Conservation (phyloP, 2,113 vertebrate species). For the Planiliza haematocheilus region DNA sequence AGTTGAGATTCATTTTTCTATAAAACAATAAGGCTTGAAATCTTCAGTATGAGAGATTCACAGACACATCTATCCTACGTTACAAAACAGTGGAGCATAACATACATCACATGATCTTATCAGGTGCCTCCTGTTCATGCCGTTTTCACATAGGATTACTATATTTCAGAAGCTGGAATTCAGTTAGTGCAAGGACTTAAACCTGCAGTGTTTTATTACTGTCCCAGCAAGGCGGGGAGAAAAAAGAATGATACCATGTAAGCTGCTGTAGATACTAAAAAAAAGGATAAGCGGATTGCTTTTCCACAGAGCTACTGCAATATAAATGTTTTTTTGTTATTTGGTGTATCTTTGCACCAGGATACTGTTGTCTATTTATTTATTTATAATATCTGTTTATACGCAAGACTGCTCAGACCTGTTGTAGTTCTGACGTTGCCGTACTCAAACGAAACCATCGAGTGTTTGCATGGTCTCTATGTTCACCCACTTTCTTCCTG, state of each 20-base stretch:
- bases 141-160: constrained; percentile 27
- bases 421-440: neutral
- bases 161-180: constrained; percentile 1
- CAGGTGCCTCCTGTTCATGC: neutral
- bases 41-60: neutral
- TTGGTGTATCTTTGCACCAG: neutral
- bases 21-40: no score
- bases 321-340: neutral
- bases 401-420: neutral
- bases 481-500: constrained; percentile 1
- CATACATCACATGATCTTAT: neutral
- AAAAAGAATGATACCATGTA: neutral
- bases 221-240: constrained; percentile 5
- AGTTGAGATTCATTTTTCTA: no score
- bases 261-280: neutral
- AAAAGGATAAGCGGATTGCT: neutral
- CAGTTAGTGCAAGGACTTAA: constrained; percentile 8
- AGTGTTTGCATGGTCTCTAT: constrained; percentile 9
- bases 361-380: no score
- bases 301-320: constrained; percentile 11
- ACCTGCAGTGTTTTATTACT: constrained; percentile 27
- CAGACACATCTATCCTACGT: neutral
- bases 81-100: neutral
- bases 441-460: neutral
- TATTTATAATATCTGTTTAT: neutral